These are phyloP conservation scores for Catocala sponsa DNA, from an alignment of 2,888 invertebrate genomes.

Conservation along the genomic window DNA sequence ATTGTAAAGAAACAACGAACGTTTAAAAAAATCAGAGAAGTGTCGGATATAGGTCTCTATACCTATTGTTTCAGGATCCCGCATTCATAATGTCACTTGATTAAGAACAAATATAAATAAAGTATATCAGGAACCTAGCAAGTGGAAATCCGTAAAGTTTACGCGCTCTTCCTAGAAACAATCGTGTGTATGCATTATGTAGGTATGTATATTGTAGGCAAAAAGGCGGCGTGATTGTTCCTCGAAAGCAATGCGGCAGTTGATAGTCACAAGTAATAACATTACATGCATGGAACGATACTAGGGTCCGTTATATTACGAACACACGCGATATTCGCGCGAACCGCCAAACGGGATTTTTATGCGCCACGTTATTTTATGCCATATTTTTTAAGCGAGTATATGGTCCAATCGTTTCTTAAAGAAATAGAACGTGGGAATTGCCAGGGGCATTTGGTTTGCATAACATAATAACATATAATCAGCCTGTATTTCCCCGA, in stretches of 20 bases:
- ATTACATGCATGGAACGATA: slow-evolving; percentile 50
- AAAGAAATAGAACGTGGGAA: slow-evolving; percentile 4
- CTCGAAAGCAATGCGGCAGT: slow-evolving; percentile 51
- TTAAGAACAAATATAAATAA: too few relatives aligned
- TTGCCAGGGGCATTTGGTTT: not conserved
- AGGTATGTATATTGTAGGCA: slow-evolving; percentile 23
- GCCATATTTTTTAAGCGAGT: slow-evolving; percentile 24
- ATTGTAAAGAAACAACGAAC: too few relatives aligned
- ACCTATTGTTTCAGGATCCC: too few relatives aligned
- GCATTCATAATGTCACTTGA: too few relatives aligned
- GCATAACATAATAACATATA: too few relatives aligned
- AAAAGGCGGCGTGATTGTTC: slow-evolving; percentile 47
- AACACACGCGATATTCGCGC: slow-evolving; percentile 66
- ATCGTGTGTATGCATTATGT: too few relatives aligned
- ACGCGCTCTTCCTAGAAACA: too few relatives aligned
- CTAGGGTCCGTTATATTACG: slow-evolving; percentile 65
- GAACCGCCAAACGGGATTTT: slow-evolving; percentile 60
- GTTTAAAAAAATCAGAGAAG: too few relatives aligned
- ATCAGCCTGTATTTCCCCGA: too few relatives aligned
- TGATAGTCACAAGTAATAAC: slow-evolving; percentile 38
- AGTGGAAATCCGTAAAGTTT: too few relatives aligned
- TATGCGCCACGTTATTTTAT: slow-evolving; percentile 28
- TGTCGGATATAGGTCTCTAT: too few relatives aligned
- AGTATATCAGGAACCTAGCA: too few relatives aligned
- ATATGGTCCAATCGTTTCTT: slow-evolving; percentile 29